These are phyloP conservation scores for Drosophila repleta DNA, from an alignment of 1,140 invertebrate genomes.

Conservation along the genomic window DNA sequence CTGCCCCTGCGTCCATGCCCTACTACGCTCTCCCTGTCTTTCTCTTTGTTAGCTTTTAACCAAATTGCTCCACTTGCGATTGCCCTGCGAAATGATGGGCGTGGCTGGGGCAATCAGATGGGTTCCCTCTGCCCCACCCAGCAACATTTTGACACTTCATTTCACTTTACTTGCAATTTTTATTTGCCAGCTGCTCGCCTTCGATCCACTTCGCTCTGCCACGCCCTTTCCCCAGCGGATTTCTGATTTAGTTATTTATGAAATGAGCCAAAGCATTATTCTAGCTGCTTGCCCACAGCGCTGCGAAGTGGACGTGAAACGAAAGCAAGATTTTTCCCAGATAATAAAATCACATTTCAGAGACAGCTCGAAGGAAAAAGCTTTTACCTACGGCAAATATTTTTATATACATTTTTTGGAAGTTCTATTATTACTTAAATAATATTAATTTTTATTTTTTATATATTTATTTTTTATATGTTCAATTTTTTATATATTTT, in stretches of 20 bases:
- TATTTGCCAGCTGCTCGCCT: conserved; percentile 16
- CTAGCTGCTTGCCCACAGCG: conserved; percentile 2
- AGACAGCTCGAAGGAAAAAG: no score
- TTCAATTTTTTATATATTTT: no score
- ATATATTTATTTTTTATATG: no score
- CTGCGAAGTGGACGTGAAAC: conserved; percentile 7
- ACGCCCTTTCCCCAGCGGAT: conserved; percentile 17
- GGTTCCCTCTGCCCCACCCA: conserved; percentile 39
- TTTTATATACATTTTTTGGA: no score
- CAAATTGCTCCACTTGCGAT: conserved; percentile 68
- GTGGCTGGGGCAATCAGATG: conserved; percentile 18
- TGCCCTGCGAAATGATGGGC: conserved; percentile 32
- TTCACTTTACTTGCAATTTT: conserved; percentile 64
- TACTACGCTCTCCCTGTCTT: background rate
- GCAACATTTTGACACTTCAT: conserved; percentile 72
- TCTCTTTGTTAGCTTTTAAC: conserved; percentile 51
- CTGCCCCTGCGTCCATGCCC: background rate
- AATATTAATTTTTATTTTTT: no score
- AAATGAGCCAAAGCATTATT: conserved; percentile 11
- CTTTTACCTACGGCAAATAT: no score
- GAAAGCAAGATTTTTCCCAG: background rate
- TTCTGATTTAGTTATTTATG: conserved; percentile 40
- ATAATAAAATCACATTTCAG: background rate
- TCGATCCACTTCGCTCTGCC: conserved; percentile 9
- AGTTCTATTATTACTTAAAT: no score